Conservation (phyloP, 2,113 vertebrate species). For the Phoxinus phoxinus region DNA sequence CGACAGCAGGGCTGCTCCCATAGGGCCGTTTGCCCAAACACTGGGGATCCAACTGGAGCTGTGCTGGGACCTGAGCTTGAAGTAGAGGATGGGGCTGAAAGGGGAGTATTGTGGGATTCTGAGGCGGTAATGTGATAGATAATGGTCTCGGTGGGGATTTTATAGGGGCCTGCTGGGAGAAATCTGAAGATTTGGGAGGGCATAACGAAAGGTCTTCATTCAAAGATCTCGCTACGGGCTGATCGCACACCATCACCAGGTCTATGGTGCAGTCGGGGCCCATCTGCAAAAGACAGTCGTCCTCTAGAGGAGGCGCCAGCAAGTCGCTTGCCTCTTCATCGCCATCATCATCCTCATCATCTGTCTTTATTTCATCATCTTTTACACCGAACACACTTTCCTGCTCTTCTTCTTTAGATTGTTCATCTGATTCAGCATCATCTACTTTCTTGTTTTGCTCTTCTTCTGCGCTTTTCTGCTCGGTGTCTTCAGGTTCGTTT, state of each 20-base stretch:
- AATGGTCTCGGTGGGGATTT: constrained; percentile 33
- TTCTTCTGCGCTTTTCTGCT: constrained; percentile 30
- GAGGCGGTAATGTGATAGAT: constrained; percentile 27
- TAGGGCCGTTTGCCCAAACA: constrained; percentile 42
- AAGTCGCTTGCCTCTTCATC: constrained; percentile 27
- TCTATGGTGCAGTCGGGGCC: constrained; percentile 42
- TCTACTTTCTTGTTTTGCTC: background rate
- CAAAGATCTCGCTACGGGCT: constrained; percentile 36
- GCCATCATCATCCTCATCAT: background rate
- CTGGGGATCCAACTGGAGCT: constrained; percentile 40
- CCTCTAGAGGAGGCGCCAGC: background rate
- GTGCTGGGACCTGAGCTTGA: constrained; percentile 37
- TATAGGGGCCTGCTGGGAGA: constrained; percentile 26
- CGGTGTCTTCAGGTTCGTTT: constrained; percentile 35
- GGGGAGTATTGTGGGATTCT: background rate
- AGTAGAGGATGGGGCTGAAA: constrained; percentile 34
- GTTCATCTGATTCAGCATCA: background rate
- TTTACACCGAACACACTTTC: background rate
- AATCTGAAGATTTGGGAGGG: constrained; percentile 31
- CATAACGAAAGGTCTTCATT: constrained; percentile 51
- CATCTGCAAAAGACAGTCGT: constrained; percentile 30
- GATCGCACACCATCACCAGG: constrained; percentile 46
- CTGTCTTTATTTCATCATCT: background rate
- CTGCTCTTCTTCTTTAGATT: background rate
- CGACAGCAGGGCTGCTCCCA: constrained; percentile 21